phyloP scores from a whole-genome alignment of 2,888 invertebrate species.

The Noctua pronuba region DNA sequence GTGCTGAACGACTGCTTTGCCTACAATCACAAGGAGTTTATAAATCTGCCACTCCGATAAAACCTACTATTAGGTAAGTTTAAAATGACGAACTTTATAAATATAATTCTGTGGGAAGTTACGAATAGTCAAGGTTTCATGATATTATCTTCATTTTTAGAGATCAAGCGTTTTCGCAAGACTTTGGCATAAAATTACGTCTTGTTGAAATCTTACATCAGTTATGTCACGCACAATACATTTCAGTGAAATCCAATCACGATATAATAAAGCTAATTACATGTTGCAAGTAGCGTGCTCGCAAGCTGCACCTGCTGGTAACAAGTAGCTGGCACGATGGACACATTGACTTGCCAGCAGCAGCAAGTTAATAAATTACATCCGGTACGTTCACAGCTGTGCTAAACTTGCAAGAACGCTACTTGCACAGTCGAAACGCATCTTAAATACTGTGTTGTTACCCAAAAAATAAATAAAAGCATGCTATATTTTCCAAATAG shows the following conservation, averaged over 20 bases:
- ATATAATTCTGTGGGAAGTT: constrained; percentile 21
- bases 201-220: constrained; percentile 22
- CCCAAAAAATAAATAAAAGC: constrained; percentile 42
- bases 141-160: constrained; percentile 23
- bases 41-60: constrained; percentile 32
- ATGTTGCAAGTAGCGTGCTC: constrained; percentile 24
- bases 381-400: background rate
- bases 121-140: constrained; percentile 27
- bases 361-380: background rate
- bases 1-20: constrained; percentile 28
- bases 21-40: constrained; percentile 25
- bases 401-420: constrained; percentile 8
- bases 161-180: constrained; percentile 21
- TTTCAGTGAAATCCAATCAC: constrained; percentile 25
- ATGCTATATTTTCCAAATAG: constrained; percentile 37
- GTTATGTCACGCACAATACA: constrained; percentile 21
- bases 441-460: constrained; percentile 32
- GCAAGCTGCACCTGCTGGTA: constrained; percentile 5
- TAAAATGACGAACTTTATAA: constrained; percentile 28
- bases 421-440: constrained; percentile 26
- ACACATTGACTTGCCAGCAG: constrained; percentile 5
- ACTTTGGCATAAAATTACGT: constrained; percentile 16
- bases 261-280: constrained; percentile 16
- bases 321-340: background rate
- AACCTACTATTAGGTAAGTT: constrained; percentile 30